Evolutionary conservation across 2,113 vertebrate species (phyloP).

Genomic region (Callipepla californica): DNA sequence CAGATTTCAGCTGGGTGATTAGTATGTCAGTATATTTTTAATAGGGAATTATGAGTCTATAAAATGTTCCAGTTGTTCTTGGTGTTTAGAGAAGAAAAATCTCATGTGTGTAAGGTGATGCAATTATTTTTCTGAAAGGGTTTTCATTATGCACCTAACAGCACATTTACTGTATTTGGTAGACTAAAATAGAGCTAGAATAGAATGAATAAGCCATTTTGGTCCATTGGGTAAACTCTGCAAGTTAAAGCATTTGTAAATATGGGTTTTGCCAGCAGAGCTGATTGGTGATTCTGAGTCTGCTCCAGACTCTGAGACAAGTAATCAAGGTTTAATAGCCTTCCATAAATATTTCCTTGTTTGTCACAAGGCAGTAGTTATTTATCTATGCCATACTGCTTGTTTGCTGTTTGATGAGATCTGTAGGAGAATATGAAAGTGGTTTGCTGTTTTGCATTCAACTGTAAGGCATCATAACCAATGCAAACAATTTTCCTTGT

Average conservation of each 20-base stretch:
- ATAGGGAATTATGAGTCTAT: slow-evolving; percentile 47
- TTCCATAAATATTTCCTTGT: slow-evolving; percentile 40
- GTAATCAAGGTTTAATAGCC: slow-evolving; percentile 39
- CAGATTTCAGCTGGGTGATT: slow-evolving; percentile 49
- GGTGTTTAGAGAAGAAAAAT: slow-evolving; percentile 62
- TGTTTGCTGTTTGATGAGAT: slow-evolving; percentile 27
- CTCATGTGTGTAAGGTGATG: slow-evolving; percentile 47
- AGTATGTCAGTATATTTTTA: slow-evolving; percentile 37
- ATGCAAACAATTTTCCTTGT: too few species aligned
- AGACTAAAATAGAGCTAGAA: slow-evolving; percentile 65
- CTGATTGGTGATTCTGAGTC: slow-evolving; percentile 27
- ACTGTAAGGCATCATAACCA: too few species aligned
- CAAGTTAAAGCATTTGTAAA: slow-evolving; percentile 68
- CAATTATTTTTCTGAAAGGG: slow-evolving; percentile 75
- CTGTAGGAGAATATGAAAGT: background rate
- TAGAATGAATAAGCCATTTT: slow-evolving; percentile 69
- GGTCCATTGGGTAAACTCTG: slow-evolving; percentile 55
- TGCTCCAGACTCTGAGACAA: slow-evolving; percentile 6
- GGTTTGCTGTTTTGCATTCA: background rate
- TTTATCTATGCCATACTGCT: background rate
- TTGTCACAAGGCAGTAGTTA: background rate
- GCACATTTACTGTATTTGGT: slow-evolving; percentile 69
- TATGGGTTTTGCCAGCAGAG: slow-evolving; percentile 69
- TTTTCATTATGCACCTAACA: slow-evolving; percentile 69
- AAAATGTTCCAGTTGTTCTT: slow-evolving; percentile 64